Percentiles rank a stretch among this genome's conserved stretches.
Conservation (phyloP, 2,797 vertebrate species). For the Synaphobranchus kaupii region DNA sequence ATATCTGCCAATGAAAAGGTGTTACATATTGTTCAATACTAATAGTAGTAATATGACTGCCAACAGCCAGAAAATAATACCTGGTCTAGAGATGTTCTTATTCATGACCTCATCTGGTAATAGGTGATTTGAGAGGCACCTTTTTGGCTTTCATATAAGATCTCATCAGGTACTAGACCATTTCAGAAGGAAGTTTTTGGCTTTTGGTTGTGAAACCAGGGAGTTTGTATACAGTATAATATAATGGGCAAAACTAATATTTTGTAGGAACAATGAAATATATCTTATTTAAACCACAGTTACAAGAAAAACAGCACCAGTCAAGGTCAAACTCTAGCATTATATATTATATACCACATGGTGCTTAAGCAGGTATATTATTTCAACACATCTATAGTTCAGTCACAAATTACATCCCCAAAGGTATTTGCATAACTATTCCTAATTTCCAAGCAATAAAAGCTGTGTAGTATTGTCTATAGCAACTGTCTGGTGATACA, state of each 20-base stretch:
- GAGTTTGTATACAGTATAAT: background rate
- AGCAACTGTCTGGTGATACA: background rate
- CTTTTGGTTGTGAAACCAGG: background rate
- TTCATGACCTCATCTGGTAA: background rate
- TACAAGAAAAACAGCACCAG: background rate
- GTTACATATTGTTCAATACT: background rate
- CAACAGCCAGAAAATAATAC: constrained; percentile 52
- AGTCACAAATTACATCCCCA: background rate
- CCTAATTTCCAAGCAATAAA: background rate
- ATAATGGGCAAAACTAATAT: background rate
- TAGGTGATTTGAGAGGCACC: background rate
- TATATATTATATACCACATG: background rate
- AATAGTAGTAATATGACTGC: background rate
- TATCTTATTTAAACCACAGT: background rate
- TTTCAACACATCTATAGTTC: background rate
- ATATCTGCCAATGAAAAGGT: background rate
- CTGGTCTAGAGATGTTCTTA: constrained; percentile 56
- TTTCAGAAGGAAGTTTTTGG: background rate
- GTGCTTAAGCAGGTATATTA: too few relatives aligned
- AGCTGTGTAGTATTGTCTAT: background rate
- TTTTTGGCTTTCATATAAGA: background rate
- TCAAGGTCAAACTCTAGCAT: background rate
- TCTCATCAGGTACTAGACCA: background rate
- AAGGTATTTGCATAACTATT: background rate
- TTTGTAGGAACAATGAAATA: background rate